phyloP scores from a whole-genome alignment of 2,888 invertebrate species.

The Itoplectis maculator region DNA sequence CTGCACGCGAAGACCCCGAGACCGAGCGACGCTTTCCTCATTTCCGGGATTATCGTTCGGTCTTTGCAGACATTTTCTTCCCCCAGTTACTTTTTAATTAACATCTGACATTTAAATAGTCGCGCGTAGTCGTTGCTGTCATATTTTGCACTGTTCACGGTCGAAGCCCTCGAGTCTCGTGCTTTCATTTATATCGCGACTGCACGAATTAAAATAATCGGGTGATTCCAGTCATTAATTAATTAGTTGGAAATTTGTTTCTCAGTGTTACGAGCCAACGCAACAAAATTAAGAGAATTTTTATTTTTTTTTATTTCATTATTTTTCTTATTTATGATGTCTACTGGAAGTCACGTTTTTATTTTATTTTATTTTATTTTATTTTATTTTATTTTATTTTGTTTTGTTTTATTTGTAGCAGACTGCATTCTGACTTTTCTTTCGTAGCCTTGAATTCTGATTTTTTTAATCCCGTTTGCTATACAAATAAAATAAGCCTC shows the following conservation, averaged over 20 bases:
- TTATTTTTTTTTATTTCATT: too few species aligned
- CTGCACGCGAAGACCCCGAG: constrained; percentile 1
- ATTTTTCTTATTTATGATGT: too few species aligned
- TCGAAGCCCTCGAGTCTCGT: not conserved
- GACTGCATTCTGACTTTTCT: not conserved
- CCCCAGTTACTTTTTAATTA: not conserved
- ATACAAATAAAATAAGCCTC: not conserved
- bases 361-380: too few species aligned
- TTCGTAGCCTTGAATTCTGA: not conserved
- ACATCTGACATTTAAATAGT: not conserved
- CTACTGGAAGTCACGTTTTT: too few species aligned
- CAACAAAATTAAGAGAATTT: too few species aligned
- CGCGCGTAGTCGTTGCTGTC: not conserved
- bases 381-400: too few species aligned
- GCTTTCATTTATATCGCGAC: not conserved
- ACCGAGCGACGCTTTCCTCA: not conserved
- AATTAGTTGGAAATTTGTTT: too few species aligned
- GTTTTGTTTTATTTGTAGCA: not conserved
- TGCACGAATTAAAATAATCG: not conserved
- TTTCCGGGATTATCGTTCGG: not conserved
- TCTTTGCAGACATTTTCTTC: not conserved
- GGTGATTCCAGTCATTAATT: too few species aligned
- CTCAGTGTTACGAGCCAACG: too few species aligned
- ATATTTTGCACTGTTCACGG: not conserved
- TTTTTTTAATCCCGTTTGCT: not conserved